phyloP scores from a whole-genome alignment of 2,797 vertebrate species.

The Cyprinodon diabolis region DNA sequence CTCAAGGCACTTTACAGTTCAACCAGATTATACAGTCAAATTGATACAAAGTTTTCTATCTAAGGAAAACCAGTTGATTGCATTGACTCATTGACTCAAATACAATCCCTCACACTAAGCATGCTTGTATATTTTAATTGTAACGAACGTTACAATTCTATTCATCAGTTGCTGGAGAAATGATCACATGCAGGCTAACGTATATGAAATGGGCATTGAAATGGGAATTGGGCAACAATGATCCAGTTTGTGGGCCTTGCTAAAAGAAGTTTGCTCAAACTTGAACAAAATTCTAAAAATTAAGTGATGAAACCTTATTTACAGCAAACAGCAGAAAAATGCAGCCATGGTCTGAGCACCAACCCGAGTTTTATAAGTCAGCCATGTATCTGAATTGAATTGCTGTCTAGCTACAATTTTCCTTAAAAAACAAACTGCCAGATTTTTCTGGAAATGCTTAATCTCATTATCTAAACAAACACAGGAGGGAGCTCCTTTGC shows the following conservation, averaged over 20 bases:
- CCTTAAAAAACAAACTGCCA: neutral
- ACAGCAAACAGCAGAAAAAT: neutral
- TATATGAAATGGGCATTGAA: too few species aligned
- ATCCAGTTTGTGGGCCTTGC: neutral
- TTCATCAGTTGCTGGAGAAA: too few species aligned
- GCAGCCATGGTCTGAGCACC: neutral
- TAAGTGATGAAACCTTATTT: neutral
- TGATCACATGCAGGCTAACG: too few species aligned
- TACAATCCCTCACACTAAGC: too few species aligned
- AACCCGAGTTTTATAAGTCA: neutral
- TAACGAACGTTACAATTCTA: too few species aligned
- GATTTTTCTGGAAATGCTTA: neutral
- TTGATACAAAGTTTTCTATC: too few species aligned
- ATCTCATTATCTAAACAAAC: neutral
- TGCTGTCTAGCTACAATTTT: neutral
- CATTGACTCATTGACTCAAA: too few species aligned
- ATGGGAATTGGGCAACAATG: too few species aligned
- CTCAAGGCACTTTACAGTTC: too few species aligned
- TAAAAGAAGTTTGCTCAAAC: neutral
- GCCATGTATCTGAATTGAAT: neutral
- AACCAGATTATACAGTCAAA: too few species aligned
- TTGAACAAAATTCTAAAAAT: neutral
- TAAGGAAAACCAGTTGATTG: too few species aligned
- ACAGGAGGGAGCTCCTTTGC: neutral
- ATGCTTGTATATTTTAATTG: too few species aligned